A percentile compares a stretch with the other conserved stretches of the same genome.
phyloP scores from a whole-genome alignment of 2,113 vertebrate genomes.

The Megaceryle maxima region DNA sequence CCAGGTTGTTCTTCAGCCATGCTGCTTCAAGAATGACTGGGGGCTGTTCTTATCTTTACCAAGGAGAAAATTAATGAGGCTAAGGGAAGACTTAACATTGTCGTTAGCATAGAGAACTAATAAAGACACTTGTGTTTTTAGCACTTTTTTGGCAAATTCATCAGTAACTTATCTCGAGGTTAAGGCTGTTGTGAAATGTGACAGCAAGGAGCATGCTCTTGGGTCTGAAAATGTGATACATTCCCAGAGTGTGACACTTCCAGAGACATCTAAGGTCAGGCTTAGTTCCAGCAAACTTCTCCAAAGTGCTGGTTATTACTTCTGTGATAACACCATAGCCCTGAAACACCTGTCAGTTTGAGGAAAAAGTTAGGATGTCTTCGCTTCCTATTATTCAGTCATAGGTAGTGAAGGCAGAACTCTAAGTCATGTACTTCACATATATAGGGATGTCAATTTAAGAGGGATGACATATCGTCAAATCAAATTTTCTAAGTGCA shows the following conservation, averaged over 20 bases:
- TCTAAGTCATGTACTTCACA: background rate
- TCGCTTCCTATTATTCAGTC: background rate
- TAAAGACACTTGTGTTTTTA: background rate
- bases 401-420: background rate
- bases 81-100: background rate
- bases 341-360: background rate
- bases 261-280: background rate
- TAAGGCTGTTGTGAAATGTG: background rate
- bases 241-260: background rate
- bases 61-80: constrained; percentile 11
- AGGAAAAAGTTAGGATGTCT: background rate
- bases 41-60: background rate
- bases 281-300: background rate
- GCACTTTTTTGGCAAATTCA: background rate
- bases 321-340: background rate
- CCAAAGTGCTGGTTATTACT: background rate
- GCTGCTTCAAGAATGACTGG: background rate
- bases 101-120: background rate
- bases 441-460: background rate
- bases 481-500: background rate
- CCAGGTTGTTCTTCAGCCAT: background rate
- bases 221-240: background rate
- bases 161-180: background rate
- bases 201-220: background rate
- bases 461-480: background rate